Base-by-base conservation (phyloP, 2,113 vertebrate genomes). In the Ophiodon elongatus region DNA sequence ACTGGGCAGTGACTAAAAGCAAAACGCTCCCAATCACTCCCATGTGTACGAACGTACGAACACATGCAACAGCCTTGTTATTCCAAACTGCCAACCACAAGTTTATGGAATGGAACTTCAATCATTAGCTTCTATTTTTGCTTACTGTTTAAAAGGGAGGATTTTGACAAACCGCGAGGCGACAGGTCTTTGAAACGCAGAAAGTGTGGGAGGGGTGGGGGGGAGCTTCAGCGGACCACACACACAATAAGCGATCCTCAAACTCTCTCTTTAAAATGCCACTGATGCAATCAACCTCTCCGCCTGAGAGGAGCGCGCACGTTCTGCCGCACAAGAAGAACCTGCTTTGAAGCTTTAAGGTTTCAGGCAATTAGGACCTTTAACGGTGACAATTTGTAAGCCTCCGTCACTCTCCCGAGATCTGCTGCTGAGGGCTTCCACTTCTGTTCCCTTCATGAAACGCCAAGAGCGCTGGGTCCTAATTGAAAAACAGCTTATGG, bases 221-320 rank as follows among this genome's bases (percentile, higher is more conserved):
- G 69, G 76, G 45, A 9, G 76, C 67, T 83, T 65, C 65, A 31
- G 73, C 11, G 72, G 92, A 95, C 94, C 94, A 94, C 94, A 95
- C 94, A 94, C 94, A 95, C 94, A 95, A 91, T 73, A 87, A 89
- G 92, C 65, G 50, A 71, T 64, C 73, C 63, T 77, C 74, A 69
- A 78, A 79, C 88, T 75, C 68, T 79, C 79, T 45, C 78, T 80
- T 90, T 91, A 94, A n/a, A n/a, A 95, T 92, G 88, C 85, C 90
- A 86, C 89, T 77, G 73, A 88, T 82, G 86, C 82, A 66, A 91
- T 93, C 90, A 80, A 87, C 76, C 86, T 92, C 91, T 91, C 90
- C 88, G 85, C 89, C 66, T 37, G 6, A 83, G 64, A 72, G 79
- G 2, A 88, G 74, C 27, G 31, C 3, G 1, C 85, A 52, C 76